Conservation (phyloP, 2,113 vertebrate species). For the Romanogobio albipinnatus region DNA sequence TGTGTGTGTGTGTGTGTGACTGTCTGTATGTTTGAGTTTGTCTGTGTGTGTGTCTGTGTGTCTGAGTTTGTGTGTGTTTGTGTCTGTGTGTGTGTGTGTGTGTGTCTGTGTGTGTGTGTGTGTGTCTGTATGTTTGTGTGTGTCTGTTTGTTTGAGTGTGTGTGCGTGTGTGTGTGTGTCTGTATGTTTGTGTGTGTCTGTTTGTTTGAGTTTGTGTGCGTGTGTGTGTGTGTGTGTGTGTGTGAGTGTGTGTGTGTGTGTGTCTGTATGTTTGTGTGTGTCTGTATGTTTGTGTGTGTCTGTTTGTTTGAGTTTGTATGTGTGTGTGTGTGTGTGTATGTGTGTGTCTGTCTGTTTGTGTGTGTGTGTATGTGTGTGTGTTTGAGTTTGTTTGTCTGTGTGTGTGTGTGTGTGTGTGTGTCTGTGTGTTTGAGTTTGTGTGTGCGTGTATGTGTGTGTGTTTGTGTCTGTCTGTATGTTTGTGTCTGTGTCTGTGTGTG, state of each 20-base stretch:
- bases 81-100: conserved; percentile 3
- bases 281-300: background rate
- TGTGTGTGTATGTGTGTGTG: too few relatives aligned
- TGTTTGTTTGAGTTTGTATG: too few relatives aligned
- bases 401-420: conserved; percentile 40
- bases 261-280: background rate
- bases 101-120: background rate
- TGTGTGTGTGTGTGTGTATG: too few relatives aligned
- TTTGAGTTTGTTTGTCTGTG: conserved; percentile 25
- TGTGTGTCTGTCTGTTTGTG: too few relatives aligned
- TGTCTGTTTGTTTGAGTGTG: background rate
- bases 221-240: background rate
- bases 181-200: conserved; percentile 10
- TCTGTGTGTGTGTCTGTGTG: background rate
- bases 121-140: background rate
- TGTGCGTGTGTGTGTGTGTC: background rate
- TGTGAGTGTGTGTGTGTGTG: background rate
- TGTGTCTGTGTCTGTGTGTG: too few relatives aligned
- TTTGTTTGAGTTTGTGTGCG: background rate
- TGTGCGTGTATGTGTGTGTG: conserved; percentile 24
- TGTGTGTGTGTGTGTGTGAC: background rate
- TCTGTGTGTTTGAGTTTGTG: conserved; percentile 47
- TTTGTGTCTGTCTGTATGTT: too few relatives aligned
- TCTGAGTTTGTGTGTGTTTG: too few relatives aligned
- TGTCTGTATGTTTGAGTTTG: background rate